phyloP scores from a whole-genome alignment of 2,888 invertebrate species.

The Amphipoea oculea region DNA sequence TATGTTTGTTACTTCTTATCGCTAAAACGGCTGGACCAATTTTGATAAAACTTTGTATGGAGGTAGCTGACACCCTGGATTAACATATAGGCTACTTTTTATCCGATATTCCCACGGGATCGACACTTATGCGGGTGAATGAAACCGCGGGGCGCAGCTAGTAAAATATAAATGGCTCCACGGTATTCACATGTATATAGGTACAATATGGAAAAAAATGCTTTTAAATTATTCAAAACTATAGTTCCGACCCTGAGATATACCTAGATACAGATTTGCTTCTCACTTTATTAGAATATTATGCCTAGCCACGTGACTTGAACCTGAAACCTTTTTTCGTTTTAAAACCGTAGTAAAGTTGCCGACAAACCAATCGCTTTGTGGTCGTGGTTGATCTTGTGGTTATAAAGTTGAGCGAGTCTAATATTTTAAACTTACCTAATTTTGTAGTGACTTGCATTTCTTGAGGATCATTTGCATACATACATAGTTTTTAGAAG shows the following conservation, averaged over 20 bases:
- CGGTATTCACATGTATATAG: too few species aligned
- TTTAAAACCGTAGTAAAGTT: slow-evolving; percentile 24
- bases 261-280: background rate
- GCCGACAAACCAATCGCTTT: slow-evolving; percentile 36
- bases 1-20: too few species aligned
- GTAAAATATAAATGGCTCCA: too few species aligned
- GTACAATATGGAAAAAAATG: too few species aligned
- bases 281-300: background rate
- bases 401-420: slow-evolving; percentile 42
- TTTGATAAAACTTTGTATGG: too few species aligned
- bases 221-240: too few species aligned
- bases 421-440: slow-evolving; percentile 27
- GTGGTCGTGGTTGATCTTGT: slow-evolving; percentile 48
- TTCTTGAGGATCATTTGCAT: background rate
- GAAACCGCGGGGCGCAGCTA: too few species aligned
- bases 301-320: background rate
- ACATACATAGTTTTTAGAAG: background rate
- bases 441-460: background rate
- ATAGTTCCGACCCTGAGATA: background rate
- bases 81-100: too few species aligned
- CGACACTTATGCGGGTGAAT: too few species aligned
- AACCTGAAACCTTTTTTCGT: slow-evolving; percentile 12
- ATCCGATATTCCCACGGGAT: too few species aligned
- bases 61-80: too few species aligned
- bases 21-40: too few species aligned